phyloP scores from a whole-genome alignment of 2,888 invertebrate species.

The Hanleya hanleyi region DNA sequence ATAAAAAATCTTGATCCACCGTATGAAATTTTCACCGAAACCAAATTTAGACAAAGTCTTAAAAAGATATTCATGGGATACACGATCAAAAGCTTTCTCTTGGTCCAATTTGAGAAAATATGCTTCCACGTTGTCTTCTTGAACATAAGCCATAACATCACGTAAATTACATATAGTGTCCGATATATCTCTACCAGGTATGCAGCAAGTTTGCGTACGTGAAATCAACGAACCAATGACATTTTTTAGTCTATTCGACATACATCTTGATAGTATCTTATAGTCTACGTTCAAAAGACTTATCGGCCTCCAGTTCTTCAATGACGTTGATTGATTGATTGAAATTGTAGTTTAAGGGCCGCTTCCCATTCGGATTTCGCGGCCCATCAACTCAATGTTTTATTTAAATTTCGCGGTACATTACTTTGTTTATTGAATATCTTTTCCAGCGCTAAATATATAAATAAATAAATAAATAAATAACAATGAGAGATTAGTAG shows the following conservation, averaged over 20 bases:
- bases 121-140: conserved; percentile 33
- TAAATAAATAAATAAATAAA: no score
- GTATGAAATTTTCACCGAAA: conserved; percentile 37
- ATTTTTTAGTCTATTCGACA: conserved; percentile 32
- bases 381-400: no score
- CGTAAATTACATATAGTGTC: conserved; percentile 40
- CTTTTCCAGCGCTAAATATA: no score
- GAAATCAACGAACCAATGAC: neutral
- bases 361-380: no score
- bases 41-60: conserved; percentile 36
- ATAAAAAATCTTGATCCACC: conserved; percentile 43
- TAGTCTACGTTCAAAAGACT: conserved; percentile 42
- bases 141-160: conserved; percentile 37
- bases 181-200: conserved; percentile 41
- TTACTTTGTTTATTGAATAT: no score
- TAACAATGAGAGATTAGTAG: no score
- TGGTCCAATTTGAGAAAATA: conserved; percentile 42
- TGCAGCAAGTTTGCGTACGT: conserved; percentile 37
- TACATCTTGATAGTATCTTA: conserved; percentile 41
- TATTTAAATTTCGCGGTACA: no score
- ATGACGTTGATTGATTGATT: no score
- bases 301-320: conserved; percentile 39
- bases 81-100: conserved; percentile 48
- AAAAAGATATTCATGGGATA: conserved; percentile 39
- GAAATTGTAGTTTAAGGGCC: no score